Conservation (phyloP, 2,113 vertebrate genomes). For the Colistium nudipinnis region DNA sequence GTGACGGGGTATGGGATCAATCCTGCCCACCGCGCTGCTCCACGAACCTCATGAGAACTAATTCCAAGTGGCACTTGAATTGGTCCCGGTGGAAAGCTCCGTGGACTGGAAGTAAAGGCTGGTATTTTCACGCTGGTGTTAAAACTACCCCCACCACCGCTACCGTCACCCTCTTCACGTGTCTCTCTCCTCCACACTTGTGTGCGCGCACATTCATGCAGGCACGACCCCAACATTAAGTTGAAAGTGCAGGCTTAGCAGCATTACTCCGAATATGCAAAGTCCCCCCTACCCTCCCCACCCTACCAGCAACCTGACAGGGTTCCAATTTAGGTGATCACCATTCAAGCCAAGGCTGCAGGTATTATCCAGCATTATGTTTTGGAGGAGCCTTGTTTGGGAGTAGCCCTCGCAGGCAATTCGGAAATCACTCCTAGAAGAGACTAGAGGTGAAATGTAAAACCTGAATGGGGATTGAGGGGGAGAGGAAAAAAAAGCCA, state of each 20-base stretch:
- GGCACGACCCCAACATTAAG: slow-evolving; percentile 48
- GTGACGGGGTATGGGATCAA: slow-evolving; percentile 70
- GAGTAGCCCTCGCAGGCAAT: slow-evolving; percentile 73
- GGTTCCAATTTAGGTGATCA: slow-evolving; percentile 65
- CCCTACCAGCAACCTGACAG: slow-evolving; percentile 54
- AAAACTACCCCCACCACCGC: slow-evolving; percentile 78
- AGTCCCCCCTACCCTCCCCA: slow-evolving; percentile 46
- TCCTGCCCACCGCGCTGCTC: slow-evolving; percentile 85
- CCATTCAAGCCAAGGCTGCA: slow-evolving; percentile 63
- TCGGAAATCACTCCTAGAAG: slow-evolving; percentile 75
- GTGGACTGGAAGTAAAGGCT: slow-evolving; percentile 90
- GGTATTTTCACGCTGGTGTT: slow-evolving; percentile 88
- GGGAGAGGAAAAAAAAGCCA: slow-evolving; percentile 60
- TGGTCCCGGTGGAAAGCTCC: slow-evolving; percentile 87
- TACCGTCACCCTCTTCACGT: slow-evolving; percentile 30
- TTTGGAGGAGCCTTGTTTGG: slow-evolving; percentile 60
- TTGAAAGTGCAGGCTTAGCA: slow-evolving; percentile 64
- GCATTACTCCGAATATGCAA: slow-evolving; percentile 65
- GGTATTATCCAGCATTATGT: slow-evolving; percentile 74
- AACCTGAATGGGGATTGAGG: slow-evolving; percentile 78
- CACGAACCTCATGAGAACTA: slow-evolving; percentile 83
- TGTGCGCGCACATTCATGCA: slow-evolving; percentile 15
- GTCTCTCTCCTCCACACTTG: background rate
- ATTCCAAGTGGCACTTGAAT: slow-evolving; percentile 91
- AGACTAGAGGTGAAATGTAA: slow-evolving; percentile 79